phyloP scores from a whole-genome alignment of 1,140 invertebrate species.

The Aporrectodea caliginosa region DNA sequence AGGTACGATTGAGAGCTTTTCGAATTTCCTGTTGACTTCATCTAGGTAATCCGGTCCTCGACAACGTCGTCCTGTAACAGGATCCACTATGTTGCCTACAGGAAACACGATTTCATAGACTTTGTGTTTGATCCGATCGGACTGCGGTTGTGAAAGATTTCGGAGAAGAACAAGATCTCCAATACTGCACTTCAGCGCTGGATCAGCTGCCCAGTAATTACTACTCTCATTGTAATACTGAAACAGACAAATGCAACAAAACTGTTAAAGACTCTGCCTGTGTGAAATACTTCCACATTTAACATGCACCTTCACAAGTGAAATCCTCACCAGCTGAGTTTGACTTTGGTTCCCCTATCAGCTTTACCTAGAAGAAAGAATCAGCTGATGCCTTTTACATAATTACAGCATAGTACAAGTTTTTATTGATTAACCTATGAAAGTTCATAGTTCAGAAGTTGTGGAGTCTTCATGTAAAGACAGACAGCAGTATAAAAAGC shows the following conservation, averaged over 20 bases:
- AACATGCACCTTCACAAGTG: too few species aligned
- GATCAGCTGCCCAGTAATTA: conserved; percentile 38
- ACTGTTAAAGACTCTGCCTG: too few species aligned
- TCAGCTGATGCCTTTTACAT: too few species aligned
- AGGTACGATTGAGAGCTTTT: not conserved
- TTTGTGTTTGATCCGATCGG: conserved; percentile 33
- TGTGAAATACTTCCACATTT: too few species aligned
- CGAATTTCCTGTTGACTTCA: not conserved
- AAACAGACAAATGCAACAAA: conserved; percentile 30
- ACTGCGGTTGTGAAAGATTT: conserved; percentile 30
- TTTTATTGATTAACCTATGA: too few species aligned
- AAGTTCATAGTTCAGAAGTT: too few species aligned
- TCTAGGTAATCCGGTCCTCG: conserved; percentile 38
- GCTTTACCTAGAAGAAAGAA: too few species aligned
- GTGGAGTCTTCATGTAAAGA: too few species aligned
- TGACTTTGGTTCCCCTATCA: too few species aligned
- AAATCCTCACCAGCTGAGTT: too few species aligned
- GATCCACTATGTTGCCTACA: conserved; percentile 38
- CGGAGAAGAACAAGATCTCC: conserved; percentile 42
- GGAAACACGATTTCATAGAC: conserved; percentile 38
- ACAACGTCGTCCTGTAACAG: conserved; percentile 39
- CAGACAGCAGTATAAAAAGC: too few species aligned
- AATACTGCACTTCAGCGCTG: conserved; percentile 32
- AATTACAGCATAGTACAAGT: too few species aligned
- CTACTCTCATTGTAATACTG: conserved; percentile 41